Evolutionary conservation across 2,797 vertebrate species (phyloP), one percentile per base, ranked within the genome.

Genomic region (Sternotherus odoratus): DNA sequence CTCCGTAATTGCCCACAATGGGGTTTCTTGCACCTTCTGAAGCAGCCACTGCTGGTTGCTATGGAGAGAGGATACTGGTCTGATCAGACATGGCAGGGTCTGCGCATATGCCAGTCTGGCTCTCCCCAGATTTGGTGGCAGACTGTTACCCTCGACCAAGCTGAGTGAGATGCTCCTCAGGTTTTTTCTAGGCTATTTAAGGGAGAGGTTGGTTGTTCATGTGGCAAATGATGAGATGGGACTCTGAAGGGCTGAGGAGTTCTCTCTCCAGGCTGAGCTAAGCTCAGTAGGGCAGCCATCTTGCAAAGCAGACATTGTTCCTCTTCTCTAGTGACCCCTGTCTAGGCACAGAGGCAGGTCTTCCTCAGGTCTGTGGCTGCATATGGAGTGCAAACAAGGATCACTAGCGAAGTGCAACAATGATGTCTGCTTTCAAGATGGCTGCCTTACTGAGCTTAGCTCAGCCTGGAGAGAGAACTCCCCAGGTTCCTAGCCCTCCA

Each of bases 321-420:
- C 56, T 79, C 9, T 30, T 57, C 83, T 10, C 16, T 12, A 63
- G 79, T 1, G 0, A 83, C 10, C 69, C 5, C 39, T 81, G 72
- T 81, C 3, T 4, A 28, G 69, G 50, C 53, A 48, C 33, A 0
- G 46, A 50, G 46, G 63, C 63, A n/a, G n/a, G 19, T 36, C n/a
- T 69, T 69, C n/a, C 5, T 36, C 33, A 21, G 33, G 39, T 6
- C 28, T 72, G 43, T 23, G 53, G 49, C 46, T 54, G 54, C 53
- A 30, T 23, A 4, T 0, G 0, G 33, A 53, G 49, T 46, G 57
- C n/a, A 5, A 3, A 81, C 74, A 81, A n/a, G 5, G 69, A 13
- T 81, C 0, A 1, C 80, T 78, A 10, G 12, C 8, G 66, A 60
- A 30, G 6, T 80, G 50, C 19, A 83, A 26, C 15, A 0, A 0